Conservation (phyloP, 2,888 invertebrate genomes). For the Caenorhabditis panamensis region DNA sequence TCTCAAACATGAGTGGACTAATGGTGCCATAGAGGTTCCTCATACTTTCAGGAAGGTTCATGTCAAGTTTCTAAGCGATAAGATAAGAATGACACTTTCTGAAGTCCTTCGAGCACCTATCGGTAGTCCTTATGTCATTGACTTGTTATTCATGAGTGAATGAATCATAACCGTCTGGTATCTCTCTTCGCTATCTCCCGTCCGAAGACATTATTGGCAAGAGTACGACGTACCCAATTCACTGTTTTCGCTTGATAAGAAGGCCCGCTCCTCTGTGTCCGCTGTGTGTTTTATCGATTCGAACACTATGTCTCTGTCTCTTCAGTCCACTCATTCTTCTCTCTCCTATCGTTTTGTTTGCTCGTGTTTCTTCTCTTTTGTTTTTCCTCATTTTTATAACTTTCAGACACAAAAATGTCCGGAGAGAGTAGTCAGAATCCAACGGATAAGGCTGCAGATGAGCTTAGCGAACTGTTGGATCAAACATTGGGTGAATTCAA, state of each 20-base stretch:
- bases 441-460: constrained; percentile 50
- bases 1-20: too few species aligned
- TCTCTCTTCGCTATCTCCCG: not conserved
- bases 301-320: constrained; percentile 2
- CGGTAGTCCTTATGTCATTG: too few species aligned
- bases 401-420: constrained; percentile 40
- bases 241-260: constrained; percentile 34
- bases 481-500: constrained; percentile 60
- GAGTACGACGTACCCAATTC: constrained; percentile 39
- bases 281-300: constrained; percentile 53
- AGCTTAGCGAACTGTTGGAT: constrained; percentile 63
- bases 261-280: constrained; percentile 2
- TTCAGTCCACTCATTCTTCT: constrained; percentile 1
- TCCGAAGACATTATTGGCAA: not conserved
- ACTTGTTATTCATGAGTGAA: too few species aligned
- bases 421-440: constrained; percentile 21
- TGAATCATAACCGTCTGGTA: too few species aligned
- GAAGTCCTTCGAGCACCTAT: too few species aligned
- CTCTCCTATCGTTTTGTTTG: not conserved
- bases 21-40: too few species aligned
- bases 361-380: constrained; percentile 12
- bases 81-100: too few species aligned
- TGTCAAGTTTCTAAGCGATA: too few species aligned
- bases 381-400: not conserved
- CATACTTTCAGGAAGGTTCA: too few species aligned